Percentiles rank a stretch among this genome's conserved stretches.
Conservation (phyloP, 2,797 vertebrate genomes). For the Clarias laeviceps region DNA sequence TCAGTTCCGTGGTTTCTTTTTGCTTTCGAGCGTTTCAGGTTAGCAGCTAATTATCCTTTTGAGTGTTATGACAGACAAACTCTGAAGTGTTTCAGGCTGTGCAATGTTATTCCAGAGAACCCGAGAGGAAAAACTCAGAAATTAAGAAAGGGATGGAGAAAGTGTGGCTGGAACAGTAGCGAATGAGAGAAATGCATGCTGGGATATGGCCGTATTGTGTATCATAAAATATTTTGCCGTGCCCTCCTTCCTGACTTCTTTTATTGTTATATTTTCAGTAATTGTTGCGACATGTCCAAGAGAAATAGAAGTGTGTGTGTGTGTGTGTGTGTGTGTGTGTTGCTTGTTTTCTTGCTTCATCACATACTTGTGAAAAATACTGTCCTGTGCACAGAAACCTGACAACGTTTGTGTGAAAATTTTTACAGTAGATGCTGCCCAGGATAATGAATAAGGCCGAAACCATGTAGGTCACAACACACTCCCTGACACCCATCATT, state of each 20-base stretch:
- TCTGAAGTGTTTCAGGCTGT: not conserved
- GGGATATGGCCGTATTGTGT: not conserved
- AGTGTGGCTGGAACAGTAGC: not conserved
- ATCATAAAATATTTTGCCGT: not conserved
- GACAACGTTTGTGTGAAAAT: not conserved
- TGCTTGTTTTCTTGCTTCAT: constrained; percentile 21
- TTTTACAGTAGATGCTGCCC: not conserved
- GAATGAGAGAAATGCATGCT: not conserved
- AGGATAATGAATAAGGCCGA: not conserved
- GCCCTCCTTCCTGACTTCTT: not conserved
- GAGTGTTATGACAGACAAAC: not conserved
- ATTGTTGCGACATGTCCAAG: not conserved
- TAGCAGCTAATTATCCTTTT: not conserved
- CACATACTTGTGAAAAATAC: not conserved
- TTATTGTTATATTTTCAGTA: not conserved
- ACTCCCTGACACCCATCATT: constrained; percentile 18
- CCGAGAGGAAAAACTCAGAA: not conserved
- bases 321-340: not conserved
- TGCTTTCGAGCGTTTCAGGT: not conserved
- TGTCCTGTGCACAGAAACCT: not conserved
- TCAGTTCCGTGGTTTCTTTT: too few species aligned
- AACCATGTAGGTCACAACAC: not conserved
- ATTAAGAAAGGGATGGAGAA: too few species aligned
- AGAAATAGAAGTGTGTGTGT: not conserved
- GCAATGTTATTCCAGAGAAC: not conserved